Evolutionary conservation across 2,113 vertebrate genomes (phyloP).

Genomic region (Bos javanicus): DNA sequence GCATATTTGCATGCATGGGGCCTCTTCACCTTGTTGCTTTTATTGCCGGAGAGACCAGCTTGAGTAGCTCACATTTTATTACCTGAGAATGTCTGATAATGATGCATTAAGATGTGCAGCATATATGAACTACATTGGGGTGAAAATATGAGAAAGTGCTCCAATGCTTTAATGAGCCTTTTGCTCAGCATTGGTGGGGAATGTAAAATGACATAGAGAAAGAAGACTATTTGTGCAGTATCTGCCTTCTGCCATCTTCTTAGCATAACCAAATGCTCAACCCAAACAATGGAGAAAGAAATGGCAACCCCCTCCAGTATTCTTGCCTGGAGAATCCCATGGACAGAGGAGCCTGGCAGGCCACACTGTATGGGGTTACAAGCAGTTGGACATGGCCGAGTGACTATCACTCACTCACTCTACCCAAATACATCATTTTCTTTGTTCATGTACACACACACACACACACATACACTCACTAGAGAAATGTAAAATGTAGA

Average conservation of each 20-base stretch:
- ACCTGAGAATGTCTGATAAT: conserved; percentile 43
- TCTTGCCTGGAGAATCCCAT: not conserved
- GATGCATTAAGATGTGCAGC: not conserved
- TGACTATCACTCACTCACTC: not conserved
- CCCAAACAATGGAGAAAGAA: not conserved
- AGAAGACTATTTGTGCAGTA: not conserved
- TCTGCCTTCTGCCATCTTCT: not conserved
- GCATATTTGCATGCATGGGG: conserved; percentile 21
- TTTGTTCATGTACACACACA: not conserved
- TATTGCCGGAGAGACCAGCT: conserved; percentile 53
- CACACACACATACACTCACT: not conserved
- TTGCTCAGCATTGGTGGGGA: not conserved
- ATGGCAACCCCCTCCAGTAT: not conserved
- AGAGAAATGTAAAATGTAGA: not conserved
- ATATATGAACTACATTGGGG: not conserved
- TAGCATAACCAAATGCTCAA: not conserved
- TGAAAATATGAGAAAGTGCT: not conserved
- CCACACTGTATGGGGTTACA: not conserved
- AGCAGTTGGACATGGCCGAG: not conserved
- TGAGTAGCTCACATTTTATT: conserved; percentile 42
- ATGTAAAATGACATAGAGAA: not conserved
- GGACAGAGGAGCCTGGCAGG: not conserved
- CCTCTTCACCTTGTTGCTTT: conserved; percentile 31
- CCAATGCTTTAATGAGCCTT: conserved; percentile 20
- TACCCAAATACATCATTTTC: not conserved